These are phyloP conservation scores for Phasia obesa DNA, from an alignment of 2,888 invertebrate species.

Conservation along the genomic window DNA sequence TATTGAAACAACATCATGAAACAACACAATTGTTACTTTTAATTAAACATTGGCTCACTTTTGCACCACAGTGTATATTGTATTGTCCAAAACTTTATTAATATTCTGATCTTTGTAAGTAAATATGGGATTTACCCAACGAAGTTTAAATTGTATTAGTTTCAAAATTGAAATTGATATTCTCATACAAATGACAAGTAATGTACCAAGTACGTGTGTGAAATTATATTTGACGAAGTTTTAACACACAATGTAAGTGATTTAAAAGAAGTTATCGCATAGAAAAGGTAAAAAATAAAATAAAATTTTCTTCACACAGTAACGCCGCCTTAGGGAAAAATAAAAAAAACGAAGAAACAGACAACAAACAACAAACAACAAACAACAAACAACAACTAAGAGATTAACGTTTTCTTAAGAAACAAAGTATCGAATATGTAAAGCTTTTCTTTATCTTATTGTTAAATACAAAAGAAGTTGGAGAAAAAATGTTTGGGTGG, in stretches of 20 bases:
- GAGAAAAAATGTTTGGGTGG: constrained; percentile 15
- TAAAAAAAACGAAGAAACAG: constrained; percentile 10
- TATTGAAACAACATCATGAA: no score
- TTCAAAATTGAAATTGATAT: neutral
- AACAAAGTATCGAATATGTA: constrained; percentile 52
- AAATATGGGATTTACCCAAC: neutral
- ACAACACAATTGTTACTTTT: no score
- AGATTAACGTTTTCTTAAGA: constrained; percentile 35
- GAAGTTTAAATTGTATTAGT: neutral
- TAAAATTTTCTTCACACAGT: constrained; percentile 57
- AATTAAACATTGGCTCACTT: no score
- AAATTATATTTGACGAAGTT: neutral
- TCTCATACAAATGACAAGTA: neutral
- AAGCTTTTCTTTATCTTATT: constrained; percentile 49
- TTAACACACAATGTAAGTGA: constrained; percentile 60
- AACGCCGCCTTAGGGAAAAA: constrained; percentile 57
- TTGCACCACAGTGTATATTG: no score
- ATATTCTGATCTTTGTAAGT: no score
- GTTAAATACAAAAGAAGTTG: neutral
- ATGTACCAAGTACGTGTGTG: neutral
- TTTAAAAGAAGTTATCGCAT: constrained; percentile 60
- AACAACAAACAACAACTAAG: neutral
- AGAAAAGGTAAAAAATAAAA: constrained; percentile 15
- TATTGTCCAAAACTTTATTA: no score
- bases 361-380: neutral